phyloP scores from a whole-genome alignment of 2,888 invertebrate species.

The Odontomyia ornata region DNA sequence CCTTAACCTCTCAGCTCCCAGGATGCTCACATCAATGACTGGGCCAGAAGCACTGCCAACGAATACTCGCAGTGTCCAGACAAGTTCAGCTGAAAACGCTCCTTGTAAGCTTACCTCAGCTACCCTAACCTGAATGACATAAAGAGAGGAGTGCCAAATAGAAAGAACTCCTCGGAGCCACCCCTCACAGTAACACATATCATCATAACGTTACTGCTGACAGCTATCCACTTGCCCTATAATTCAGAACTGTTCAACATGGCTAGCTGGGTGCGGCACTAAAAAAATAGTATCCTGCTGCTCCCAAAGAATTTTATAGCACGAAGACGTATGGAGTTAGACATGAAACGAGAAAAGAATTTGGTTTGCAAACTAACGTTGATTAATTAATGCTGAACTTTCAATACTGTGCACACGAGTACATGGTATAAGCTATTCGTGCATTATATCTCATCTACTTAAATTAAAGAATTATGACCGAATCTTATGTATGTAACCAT shows the following conservation, averaged over 20 bases:
- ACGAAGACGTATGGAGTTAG: not conserved
- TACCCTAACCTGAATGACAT: not conserved
- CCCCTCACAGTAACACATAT: not conserved
- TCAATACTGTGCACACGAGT: too few relatives aligned
- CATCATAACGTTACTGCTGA: not conserved
- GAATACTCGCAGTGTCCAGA: not conserved
- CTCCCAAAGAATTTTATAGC: not conserved
- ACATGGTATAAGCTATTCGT: too few relatives aligned
- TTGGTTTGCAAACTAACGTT: too few relatives aligned
- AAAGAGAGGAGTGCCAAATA: slow-evolving; percentile 35
- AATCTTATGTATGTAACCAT: too few relatives aligned
- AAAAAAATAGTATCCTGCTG: slow-evolving; percentile 21
- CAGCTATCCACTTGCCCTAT: not conserved
- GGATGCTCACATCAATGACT: not conserved
- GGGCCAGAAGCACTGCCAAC: not conserved
- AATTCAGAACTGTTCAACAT: not conserved
- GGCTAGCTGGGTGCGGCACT: slow-evolving; percentile 28
- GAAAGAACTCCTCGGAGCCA: not conserved
- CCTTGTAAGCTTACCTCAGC: not conserved
- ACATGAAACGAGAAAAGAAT: not conserved
- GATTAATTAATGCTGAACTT: too few relatives aligned
- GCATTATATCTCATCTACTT: too few relatives aligned
- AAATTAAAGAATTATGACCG: too few relatives aligned
- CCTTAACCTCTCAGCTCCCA: slow-evolving; percentile 16
- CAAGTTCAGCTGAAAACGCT: not conserved